Evolutionary conservation across 2,113 vertebrate species (phyloP).

Genomic region (Peromyscus leucopus): DNA sequence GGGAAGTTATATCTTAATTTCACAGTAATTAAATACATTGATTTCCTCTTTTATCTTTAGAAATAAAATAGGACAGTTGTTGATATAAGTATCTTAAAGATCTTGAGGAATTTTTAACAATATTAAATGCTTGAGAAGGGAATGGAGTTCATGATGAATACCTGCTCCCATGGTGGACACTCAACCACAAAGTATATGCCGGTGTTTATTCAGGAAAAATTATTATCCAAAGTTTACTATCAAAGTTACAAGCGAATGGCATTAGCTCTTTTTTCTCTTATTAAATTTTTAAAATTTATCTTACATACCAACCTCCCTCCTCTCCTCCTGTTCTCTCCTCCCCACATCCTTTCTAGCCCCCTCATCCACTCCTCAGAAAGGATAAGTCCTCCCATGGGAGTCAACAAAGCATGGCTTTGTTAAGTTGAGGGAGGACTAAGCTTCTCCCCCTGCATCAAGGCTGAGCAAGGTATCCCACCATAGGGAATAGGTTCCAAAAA

Average conservation of each 20-base stretch:
- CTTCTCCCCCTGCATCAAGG: no score
- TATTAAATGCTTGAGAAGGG: background rate
- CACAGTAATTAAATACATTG: background rate
- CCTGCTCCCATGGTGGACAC: background rate
- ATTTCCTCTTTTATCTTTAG: background rate
- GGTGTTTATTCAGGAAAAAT: background rate
- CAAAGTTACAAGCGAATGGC: background rate
- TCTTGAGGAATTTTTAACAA: background rate
- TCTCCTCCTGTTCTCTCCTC: no score
- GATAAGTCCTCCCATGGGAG: no score
- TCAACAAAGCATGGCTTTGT: no score
- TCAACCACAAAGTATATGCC: background rate
- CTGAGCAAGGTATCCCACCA: no score
- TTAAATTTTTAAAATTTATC: no score
- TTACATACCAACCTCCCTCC: no score
- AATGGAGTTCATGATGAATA: background rate
- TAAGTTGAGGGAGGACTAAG: no score
- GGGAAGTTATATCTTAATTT: background rate
- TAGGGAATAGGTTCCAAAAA: no score
- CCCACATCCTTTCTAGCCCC: no score
- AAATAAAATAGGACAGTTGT: background rate
- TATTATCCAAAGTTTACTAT: background rate
- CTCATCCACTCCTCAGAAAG: no score
- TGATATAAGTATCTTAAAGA: background rate
- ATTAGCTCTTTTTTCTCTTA: background rate